Percentiles rank a stretch among this genome's conserved stretches.
Evolutionary conservation across 2,113 vertebrate species (phyloP).

Genomic region (Rostratula benghalensis): DNA sequence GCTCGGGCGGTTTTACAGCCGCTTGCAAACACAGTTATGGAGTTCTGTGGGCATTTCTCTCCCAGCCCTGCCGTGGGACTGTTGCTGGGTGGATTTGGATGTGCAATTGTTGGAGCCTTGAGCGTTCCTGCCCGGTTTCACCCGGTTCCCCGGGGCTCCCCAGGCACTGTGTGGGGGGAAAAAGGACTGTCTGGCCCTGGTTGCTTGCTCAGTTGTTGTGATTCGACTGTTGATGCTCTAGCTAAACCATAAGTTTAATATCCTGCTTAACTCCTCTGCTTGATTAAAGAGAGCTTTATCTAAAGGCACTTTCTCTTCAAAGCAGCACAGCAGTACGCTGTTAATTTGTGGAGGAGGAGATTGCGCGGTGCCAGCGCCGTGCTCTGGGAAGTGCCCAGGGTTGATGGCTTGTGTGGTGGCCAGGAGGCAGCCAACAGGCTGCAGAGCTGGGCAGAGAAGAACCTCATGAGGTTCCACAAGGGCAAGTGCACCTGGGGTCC

Average conservation of each 20-base stretch:
- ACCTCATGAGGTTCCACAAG: no score
- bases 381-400: neutral
- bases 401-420: neutral
- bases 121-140: neutral
- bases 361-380: neutral
- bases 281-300: neutral
- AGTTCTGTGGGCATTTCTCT: neutral
- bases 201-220: neutral
- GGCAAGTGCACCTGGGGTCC: no score
- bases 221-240: slow-evolving; percentile 26
- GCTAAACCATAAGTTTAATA: neutral
- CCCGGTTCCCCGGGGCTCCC: neutral
- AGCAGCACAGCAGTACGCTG: neutral
- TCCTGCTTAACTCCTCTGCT: neutral
- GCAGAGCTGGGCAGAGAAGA: no score
- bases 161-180: neutral
- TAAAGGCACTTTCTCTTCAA: neutral
- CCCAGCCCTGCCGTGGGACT: neutral
- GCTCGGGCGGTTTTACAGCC: neutral
- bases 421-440: neutral
- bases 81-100: neutral
- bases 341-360: neutral
- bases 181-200: neutral
- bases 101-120: neutral
- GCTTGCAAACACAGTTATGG: accelerated